Conservation (phyloP, 2,113 vertebrate genomes). For the Choloepus hoffmanni region DNA sequence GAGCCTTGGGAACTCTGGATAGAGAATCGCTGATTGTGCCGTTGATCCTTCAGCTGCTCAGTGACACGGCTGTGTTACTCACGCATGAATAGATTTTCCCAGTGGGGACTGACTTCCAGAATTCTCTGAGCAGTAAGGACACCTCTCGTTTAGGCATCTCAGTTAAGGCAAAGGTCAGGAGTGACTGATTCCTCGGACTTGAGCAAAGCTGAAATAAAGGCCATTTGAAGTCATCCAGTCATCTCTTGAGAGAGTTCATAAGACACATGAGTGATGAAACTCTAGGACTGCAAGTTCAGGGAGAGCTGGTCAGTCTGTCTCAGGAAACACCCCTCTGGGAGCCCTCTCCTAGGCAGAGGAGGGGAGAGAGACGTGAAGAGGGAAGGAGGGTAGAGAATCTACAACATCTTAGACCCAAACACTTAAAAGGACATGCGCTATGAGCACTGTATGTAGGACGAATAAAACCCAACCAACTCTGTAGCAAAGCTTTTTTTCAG, state of each 20-base stretch:
- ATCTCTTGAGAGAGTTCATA: not conserved
- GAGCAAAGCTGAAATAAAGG: not conserved
- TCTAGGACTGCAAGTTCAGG: not conserved
- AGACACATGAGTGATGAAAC: not conserved
- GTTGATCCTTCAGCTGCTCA: not conserved
- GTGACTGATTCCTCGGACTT: not conserved
- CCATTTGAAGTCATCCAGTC: conserved; percentile 42
- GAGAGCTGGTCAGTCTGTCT: not conserved
- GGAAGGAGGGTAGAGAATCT: not conserved
- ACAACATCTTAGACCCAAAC: not conserved
- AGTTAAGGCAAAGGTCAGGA: not conserved
- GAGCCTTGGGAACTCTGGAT: not conserved
- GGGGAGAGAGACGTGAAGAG: accelerated
- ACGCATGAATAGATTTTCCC: not conserved
- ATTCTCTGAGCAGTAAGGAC: conserved; percentile 53
- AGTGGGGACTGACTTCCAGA: not conserved
- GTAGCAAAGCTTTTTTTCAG: not conserved
- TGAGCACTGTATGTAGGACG: not conserved
- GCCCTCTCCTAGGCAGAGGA: not conserved
- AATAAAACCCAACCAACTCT: not conserved
- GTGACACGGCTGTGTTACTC: conserved; percentile 8
- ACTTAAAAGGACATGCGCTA: not conserved
- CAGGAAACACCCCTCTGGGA: not conserved
- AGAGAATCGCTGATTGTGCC: not conserved
- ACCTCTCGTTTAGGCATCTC: conserved; percentile 44